Percentiles rank a stretch among this genome's conserved stretches.
These are phyloP conservation scores for Coptotermes formosanus DNA, from an alignment of 1,140 invertebrate species.

Conservation along the genomic window DNA sequence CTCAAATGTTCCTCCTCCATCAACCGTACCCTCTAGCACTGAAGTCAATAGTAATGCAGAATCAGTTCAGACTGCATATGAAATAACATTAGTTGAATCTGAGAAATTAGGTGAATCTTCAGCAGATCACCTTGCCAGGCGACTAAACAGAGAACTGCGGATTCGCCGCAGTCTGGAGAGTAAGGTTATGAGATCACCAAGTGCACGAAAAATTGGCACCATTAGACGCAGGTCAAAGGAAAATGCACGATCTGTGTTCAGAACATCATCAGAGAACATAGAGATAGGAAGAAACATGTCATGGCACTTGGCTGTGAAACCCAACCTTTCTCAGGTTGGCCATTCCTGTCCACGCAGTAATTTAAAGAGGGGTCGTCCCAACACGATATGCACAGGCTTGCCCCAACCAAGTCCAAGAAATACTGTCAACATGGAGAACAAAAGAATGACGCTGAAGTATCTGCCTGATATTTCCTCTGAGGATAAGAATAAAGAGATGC, in stretches of 20 bases:
- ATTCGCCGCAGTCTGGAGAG: constrained; percentile 65
- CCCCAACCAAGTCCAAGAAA: constrained; percentile 38
- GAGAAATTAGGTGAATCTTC: constrained; percentile 55
- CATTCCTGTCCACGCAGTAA: constrained; percentile 32
- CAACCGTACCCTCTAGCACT: background rate
- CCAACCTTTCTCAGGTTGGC: constrained; percentile 32
- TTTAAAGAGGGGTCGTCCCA: constrained; percentile 42
- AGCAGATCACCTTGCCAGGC: constrained; percentile 67
- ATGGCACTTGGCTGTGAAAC: constrained; percentile 36
- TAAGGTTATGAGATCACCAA: constrained; percentile 73
- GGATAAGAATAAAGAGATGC: background rate
- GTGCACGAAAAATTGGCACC: constrained; percentile 73
- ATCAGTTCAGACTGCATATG: constrained; percentile 66
- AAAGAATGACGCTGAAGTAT: background rate
- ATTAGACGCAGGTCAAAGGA: constrained; percentile 67
- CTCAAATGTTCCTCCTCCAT: constrained; percentile 20
- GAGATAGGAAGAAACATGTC: constrained; percentile 34
- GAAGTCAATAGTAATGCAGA: constrained; percentile 35
- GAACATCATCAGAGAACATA: background rate
- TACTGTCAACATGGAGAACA: background rate
- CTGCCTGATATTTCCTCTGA: background rate
- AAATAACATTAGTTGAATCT: constrained; percentile 68
- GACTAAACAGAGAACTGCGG: constrained; percentile 68
- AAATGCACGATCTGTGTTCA: constrained; percentile 41
- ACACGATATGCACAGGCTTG: constrained; percentile 42